Percentiles rank a stretch among this genome's conserved stretches.
Evolutionary conservation across 2,888 invertebrate species (phyloP).

Genomic region (Ormyrus rosae): DNA sequence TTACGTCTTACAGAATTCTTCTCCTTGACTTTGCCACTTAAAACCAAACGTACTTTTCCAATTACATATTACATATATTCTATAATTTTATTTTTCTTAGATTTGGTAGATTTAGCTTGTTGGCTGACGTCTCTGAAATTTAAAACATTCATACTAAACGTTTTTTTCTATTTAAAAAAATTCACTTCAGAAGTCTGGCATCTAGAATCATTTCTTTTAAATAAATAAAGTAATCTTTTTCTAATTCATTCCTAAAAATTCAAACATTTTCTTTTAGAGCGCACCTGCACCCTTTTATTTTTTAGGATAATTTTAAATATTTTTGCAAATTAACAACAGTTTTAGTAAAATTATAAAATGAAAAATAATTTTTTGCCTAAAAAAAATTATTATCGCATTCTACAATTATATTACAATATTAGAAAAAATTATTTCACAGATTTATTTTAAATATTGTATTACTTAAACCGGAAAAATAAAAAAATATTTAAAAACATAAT

Average conservation of each 20-base stretch:
- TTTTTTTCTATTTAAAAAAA: not conserved
- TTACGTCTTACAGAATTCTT: not conserved
- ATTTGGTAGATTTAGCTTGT: conserved; percentile 35
- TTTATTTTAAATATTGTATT: no score
- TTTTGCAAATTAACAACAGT: not conserved
- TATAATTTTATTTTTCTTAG: conserved; percentile 19
- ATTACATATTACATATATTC: conserved; percentile 13
- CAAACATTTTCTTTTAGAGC: no score
- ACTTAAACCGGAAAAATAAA: no score
- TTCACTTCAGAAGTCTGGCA: conserved; percentile 10
- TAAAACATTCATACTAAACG: conserved; percentile 27
- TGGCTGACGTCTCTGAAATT: conserved; percentile 50
- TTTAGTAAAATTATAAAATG: no score
- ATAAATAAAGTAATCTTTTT: not conserved
- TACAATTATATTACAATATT: no score
- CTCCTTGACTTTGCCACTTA: not conserved
- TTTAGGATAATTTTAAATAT: not conserved
- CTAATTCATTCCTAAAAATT: not conserved
- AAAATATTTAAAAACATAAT: no score
- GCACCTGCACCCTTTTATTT: no score
- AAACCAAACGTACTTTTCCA: conserved; percentile 4
- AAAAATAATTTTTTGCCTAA: no score
- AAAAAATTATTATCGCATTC: no score
- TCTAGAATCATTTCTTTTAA: not conserved
- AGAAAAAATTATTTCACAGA: no score